Base-by-base conservation (phyloP, 37 sponge, comb jelly and placozoan species). In the Cliona cf. orientalis region DNA sequence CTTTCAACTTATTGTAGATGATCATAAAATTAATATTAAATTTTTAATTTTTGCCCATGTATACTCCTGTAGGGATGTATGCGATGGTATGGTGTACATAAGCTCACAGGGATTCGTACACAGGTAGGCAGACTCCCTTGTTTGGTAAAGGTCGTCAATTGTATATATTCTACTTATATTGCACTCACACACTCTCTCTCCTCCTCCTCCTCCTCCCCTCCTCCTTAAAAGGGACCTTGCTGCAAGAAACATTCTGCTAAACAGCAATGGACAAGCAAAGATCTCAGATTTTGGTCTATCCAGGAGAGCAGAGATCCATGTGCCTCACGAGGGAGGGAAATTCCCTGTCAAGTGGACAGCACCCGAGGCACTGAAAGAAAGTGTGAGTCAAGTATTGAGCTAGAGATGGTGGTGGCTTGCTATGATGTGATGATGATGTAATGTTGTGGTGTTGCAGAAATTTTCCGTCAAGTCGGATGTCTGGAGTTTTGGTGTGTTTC, bases 271-370 rank as follows among this genome's bases (percentile, higher is more conserved):
- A 72, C 75, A 86, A 74, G 92, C 92, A 21, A 26, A 91, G 89
- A 84, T 92, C 34, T 92, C 93, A 67, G 93, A 92, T 46, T 80
- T 92, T 68, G 93, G 93, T 28, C 71, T 92, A 5, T 72, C 89
- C 33, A 44, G 89, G 22, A 84, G 69, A 45, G 78, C 69, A 19
- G 81, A 85, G 26, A 78, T 85, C 38, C 65, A 80, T 84, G 86
- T 84, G 28, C 92, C 92, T 23, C 83, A 86, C 73, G 93, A 92
- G 58, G 93, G 89, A 66, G 93, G 89, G 26, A 92, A 92, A 42
- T 92, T 92, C 70, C 93, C 93, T 3, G 76, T 88, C 11, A 92
- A 92, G 58, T 92, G 93, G 93, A 92, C 93, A 7, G 93, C 93
- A n/a, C 93, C 93, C 60, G 93, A 92, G 62, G 93, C 89, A 3